Conservation (phyloP, 2,797 vertebrate species). For the Pantherophis alleghaniensis region DNA sequence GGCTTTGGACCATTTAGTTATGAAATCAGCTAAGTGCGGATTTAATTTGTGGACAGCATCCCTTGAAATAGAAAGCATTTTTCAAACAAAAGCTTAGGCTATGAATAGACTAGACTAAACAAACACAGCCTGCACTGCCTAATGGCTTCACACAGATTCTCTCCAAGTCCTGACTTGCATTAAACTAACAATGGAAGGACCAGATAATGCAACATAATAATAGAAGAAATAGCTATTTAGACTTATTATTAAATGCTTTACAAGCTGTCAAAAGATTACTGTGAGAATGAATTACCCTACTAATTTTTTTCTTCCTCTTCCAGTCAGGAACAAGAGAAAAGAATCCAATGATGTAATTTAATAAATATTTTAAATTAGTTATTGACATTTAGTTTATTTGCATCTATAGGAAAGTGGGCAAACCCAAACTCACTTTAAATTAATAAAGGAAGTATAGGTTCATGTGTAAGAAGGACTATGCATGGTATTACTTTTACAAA, state of each 20-base stretch:
- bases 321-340: neutral
- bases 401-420: neutral
- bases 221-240: neutral
- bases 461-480: neutral
- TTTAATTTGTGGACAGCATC: constrained; percentile 7
- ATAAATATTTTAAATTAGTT: neutral
- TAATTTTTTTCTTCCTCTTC: neutral
- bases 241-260: constrained; percentile 1
- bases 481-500: neutral
- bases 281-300: neutral
- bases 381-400: neutral
- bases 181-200: constrained; percentile 4
- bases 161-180: constrained; percentile 14
- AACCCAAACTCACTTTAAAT: neutral
- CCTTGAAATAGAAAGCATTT: neutral
- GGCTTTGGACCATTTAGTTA: neutral
- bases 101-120: constrained; percentile 15
- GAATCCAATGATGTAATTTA: neutral
- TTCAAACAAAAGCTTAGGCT: neutral
- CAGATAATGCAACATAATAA: neutral
- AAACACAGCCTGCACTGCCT: neutral
- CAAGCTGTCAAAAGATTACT: neutral
- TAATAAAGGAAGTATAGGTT: neutral
- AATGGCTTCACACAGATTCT: neutral
- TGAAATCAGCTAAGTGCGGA: neutral